Evolutionary conservation across 2,888 invertebrate genomes (phyloP).

Genomic region (Pammene aurita): DNA sequence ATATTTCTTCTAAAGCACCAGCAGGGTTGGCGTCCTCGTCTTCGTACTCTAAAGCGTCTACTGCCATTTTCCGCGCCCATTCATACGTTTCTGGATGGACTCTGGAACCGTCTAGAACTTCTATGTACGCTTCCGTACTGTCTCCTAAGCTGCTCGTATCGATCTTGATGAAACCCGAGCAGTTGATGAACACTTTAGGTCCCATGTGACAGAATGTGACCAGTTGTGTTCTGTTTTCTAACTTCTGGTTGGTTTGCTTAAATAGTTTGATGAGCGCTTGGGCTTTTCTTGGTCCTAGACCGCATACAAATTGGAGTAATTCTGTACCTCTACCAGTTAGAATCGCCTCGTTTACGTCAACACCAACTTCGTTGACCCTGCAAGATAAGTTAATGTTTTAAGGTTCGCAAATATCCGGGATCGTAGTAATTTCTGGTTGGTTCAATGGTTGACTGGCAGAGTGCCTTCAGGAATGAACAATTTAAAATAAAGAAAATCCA

Average conservation of each 20-base stretch:
- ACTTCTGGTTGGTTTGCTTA: conserved; percentile 94
- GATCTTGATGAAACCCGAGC: conserved; percentile 99
- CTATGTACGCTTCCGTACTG: conserved; percentile 96
- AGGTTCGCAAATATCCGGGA: not conserved
- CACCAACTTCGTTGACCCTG: conserved; percentile 98
- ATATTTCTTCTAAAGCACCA: conserved; percentile 97
- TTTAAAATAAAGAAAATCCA: too few species aligned
- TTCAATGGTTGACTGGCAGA: too few species aligned
- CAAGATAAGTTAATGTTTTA: not conserved
- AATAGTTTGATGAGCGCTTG: conserved; percentile 92
- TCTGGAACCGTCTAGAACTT: conserved; percentile 97
- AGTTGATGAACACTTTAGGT: conserved; percentile 99
- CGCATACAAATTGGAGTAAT: conserved; percentile 98
- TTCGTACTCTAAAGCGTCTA: conserved; percentile 99
- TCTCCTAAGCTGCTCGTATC: conserved; percentile 98
- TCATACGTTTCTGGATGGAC: conserved; percentile 99
- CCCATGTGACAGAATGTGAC: conserved; percentile 99
- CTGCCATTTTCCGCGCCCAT: conserved; percentile 99
- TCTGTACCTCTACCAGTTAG: conserved; percentile 94
- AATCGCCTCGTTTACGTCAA: conserved; percentile 97
- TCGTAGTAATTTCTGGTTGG: too few species aligned
- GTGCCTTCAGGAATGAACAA: too few species aligned
- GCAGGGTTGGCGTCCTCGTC: conserved; percentile 98
- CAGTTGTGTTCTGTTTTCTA: conserved; percentile 97
- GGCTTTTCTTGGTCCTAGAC: conserved; percentile 97